A percentile compares a stretch with the other conserved stretches of the same genome.
phyloP scores from a whole-genome alignment of 2,797 vertebrate genomes.

The Alectoris magna region DNA sequence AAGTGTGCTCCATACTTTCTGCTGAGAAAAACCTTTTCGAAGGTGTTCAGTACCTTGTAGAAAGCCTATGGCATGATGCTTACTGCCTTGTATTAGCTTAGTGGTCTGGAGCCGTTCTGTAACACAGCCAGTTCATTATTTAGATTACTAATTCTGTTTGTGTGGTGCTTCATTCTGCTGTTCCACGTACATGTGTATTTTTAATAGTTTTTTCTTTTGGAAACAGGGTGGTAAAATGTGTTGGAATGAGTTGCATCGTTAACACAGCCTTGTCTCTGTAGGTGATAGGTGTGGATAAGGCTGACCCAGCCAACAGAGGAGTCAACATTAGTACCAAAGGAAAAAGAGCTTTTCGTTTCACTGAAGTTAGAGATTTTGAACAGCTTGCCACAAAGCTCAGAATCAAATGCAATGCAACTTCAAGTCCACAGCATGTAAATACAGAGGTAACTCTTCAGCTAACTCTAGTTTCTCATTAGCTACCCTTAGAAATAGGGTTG shows the following conservation, averaged over 20 bases:
- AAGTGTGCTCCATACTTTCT: background rate
- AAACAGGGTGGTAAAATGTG: background rate
- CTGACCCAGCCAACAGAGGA: slow-evolving; percentile 83
- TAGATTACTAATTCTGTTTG: background rate
- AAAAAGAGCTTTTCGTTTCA: slow-evolving; percentile 93
- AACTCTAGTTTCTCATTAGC: background rate
- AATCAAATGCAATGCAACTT: slow-evolving; percentile 81
- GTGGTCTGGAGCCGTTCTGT: background rate
- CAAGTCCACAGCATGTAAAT: slow-evolving; percentile 83
- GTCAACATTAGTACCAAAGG: slow-evolving; percentile 90
- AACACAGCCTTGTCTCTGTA: slow-evolving; percentile 47
- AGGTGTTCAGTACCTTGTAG: background rate
- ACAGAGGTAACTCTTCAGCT: slow-evolving; percentile 84
- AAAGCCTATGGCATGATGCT: background rate
- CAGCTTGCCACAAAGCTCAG: slow-evolving; percentile 86
- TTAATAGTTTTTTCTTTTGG: background rate
- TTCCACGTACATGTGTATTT: background rate
- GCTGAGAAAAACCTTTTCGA: background rate
- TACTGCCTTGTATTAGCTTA: background rate
- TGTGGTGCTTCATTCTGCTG: background rate
- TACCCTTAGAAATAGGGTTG: background rate
- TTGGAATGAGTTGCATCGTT: background rate
- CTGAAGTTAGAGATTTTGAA: slow-evolving; percentile 90
- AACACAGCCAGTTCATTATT: background rate
- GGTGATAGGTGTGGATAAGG: slow-evolving; percentile 89